Evolutionary conservation across 2,888 invertebrate genomes (phyloP), one percentile per base, ranked within the genome.

Genomic region (Sesamia inferens): DNA sequence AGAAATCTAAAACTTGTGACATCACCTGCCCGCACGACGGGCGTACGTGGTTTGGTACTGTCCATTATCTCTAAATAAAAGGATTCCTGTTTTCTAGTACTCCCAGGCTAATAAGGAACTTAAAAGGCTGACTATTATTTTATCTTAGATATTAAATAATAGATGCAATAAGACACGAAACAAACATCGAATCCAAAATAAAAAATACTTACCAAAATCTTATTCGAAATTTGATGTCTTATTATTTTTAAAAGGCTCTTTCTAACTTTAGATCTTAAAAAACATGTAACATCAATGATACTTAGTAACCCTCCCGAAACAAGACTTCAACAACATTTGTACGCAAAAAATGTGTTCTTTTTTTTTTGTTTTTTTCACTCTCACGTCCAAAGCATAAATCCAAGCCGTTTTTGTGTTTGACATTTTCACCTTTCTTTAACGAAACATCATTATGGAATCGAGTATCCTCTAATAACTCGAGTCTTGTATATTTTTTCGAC

Each of bases 371-470:
- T 82, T 59, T 44, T 84, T 74, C 71, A 68, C 70, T 59, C 66
- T 58, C 83, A 65, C 66, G 69, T 71, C 70, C 48, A 44, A 55
- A 72, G 57, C 67, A 68, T 73, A 79, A 76, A 79, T 78, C 70
- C 19, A 63, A 57, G 16, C 7, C 59, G 70, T 79, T 79, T 71
- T 78, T 85, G 80, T 80, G 58, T 82, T 80, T 84, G 83, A 83
- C 83, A 80, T 83, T 83, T 81, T 74, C 81, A 81, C 85, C 75
- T 83, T 76, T 65, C 44, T 78, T 14, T 71, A 74, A 64, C 69
- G 83, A 83, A 85, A 83, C 85, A 78, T 78, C 85, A 74, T 85
- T 85, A 75, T 59, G 22, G 79, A 79, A 82, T 84, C 74, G 71
- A 65, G 85, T 84, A 84, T 82, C 74, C 76, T 71, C 67, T 68